These are phyloP conservation scores for Xanthia icteritia DNA, from an alignment of 2,888 invertebrate genomes.

Conservation along the genomic window DNA sequence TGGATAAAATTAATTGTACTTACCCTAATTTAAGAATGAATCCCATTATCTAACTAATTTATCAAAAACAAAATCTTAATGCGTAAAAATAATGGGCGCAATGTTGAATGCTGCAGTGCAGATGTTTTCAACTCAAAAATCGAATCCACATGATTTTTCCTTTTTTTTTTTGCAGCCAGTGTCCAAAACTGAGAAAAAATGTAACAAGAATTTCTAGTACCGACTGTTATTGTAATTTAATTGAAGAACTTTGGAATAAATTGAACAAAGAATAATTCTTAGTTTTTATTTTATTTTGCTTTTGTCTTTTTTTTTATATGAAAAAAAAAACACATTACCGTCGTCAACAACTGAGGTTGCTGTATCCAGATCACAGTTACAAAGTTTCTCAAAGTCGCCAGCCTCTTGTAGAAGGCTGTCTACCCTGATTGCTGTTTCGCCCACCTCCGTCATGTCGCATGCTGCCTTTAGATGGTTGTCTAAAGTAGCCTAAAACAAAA, in stretches of 20 bases:
- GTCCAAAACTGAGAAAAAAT: not conserved
- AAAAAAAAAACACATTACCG: no score
- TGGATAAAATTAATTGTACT: not conserved
- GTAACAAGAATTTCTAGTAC: not conserved
- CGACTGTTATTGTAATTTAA: not conserved
- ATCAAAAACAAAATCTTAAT: conserved; percentile 28
- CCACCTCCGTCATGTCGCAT: conserved; percentile 96
- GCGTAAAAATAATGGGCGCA: not conserved
- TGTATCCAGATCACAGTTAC: conserved; percentile 95
- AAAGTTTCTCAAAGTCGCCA: conserved; percentile 94
- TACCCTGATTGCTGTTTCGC: conserved; percentile 95
- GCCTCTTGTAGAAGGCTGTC: conserved; percentile 95
- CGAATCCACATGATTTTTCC: not conserved
- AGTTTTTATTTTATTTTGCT: not conserved
- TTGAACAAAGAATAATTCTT: not conserved
- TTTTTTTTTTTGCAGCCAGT: not conserved
- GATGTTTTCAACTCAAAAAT: conserved; percentile 13
- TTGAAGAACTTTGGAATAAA: not conserved
- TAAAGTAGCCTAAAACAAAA: conserved; percentile 91
- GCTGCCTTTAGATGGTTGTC: conserved; percentile 94
- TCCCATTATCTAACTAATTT: not conserved
- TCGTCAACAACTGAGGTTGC: conserved; percentile 95
- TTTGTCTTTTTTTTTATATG: no score
- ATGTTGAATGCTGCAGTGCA: no score
- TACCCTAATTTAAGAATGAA: not conserved